Base-by-base conservation (phyloP, 2,113 vertebrate genomes). In the Chaenogobius annularis region DNA sequence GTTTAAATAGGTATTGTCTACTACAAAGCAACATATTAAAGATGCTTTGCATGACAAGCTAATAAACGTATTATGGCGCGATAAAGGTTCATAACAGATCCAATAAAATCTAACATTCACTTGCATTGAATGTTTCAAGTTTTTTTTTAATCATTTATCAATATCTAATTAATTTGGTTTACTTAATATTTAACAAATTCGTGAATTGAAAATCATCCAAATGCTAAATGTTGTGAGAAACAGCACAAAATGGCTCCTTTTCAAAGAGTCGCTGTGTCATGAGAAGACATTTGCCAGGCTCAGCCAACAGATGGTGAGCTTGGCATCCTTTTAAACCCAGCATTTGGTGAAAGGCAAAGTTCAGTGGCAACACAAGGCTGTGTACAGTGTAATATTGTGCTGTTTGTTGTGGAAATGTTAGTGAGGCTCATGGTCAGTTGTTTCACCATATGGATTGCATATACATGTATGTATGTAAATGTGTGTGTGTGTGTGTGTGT, bases 241-340 rank as follows among this genome's bases (percentile, higher is more conserved):
- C 9, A 12, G 54, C 56, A 80, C 78, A 78, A 82, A 77, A 85
- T 84, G 75, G 77, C 75, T 78, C 79, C 77, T 59, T 56, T 14
- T 85, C 68, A 77, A 74, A 81, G 69, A 69, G 71, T 35, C 56
- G 61, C 74, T 77, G 58, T 81, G 78, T 79, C 78, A 82, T 58
- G 66, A 58, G 58, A 63, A 63, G 68, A 75, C 55, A 72, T 76
- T 78, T 85, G 19, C 78, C 62, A 23, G 47, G n/a, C 63, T 78
- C 66, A 61, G 76, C 83, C 77, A 78, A 83, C 84, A 88, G 84
- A 86, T 85, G 84, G 87, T 79, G 80, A 80, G 72, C 83, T 83
- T 84, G 80, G 74, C 85, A 70, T 77, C 75, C 63, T 80, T 82
- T 78, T 73, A 69, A 62, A 50, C 1, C 0, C 75, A 59, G 69